Percentiles rank a stretch among this genome's conserved stretches.
Evolutionary conservation across 2,888 invertebrate species (phyloP).

Genomic region (Synergus umbraculus): DNA sequence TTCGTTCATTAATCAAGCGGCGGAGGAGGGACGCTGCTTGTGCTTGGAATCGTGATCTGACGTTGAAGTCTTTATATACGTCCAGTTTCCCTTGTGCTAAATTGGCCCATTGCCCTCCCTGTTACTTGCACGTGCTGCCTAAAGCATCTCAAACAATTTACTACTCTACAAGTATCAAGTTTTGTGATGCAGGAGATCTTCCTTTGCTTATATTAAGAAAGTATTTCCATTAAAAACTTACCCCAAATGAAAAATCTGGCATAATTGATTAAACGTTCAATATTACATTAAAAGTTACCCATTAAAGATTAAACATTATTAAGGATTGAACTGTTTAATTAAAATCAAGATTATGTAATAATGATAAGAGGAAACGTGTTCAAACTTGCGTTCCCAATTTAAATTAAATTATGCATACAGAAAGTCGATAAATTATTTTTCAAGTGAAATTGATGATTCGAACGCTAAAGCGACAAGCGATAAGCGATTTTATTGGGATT

Average conservation of each 20-base stretch:
- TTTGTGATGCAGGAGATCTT: background rate
- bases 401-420: background rate
- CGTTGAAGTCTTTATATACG: slow-evolving; percentile 40
- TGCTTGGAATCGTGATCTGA: slow-evolving; percentile 33
- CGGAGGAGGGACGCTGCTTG: background rate
- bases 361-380: background rate
- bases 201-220: background rate
- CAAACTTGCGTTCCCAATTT: background rate
- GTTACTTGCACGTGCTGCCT: slow-evolving; percentile 27
- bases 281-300: background rate
- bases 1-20: slow-evolving; percentile 63
- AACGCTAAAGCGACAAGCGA: background rate
- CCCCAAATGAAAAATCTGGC: background rate
- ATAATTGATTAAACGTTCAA: background rate
- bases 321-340: too few relatives aligned
- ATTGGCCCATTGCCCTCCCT: slow-evolving; percentile 19
- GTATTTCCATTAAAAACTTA: background rate
- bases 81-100: slow-evolving; percentile 22
- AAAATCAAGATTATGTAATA: too few relatives aligned
- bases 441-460: background rate
- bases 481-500: slow-evolving; percentile 24
- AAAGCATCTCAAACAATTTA: slow-evolving; percentile 31
- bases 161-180: slow-evolving; percentile 30
- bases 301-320: too few relatives aligned
- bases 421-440: background rate